Evolutionary conservation across 2,888 invertebrate species (phyloP).

Genomic region (Acanthococcus lagerstroemiae): DNA sequence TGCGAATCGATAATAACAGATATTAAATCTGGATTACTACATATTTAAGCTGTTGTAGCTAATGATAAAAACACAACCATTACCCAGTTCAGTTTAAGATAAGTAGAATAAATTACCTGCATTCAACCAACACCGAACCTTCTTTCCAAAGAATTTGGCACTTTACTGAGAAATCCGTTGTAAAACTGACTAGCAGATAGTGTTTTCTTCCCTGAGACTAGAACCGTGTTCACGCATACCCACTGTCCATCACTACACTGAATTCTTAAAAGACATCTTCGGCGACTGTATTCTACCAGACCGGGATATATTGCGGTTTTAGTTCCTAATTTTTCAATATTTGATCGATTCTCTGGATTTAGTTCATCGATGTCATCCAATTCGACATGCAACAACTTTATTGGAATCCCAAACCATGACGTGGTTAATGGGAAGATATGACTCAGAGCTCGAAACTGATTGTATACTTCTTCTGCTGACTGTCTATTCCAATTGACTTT

Average conservation of each 20-base stretch:
- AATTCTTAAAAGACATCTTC: constrained; percentile 40
- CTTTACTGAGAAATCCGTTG: constrained; percentile 70
- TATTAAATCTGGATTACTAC: too few species aligned
- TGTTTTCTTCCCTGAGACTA: constrained; percentile 56
- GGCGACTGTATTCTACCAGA: constrained; percentile 44
- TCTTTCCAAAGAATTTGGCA: constrained; percentile 10
- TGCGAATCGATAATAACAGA: too few species aligned
- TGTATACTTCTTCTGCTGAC: constrained; percentile 55
- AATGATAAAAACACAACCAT: too few species aligned
- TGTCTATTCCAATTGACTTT: constrained; percentile 57
- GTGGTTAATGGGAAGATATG: constrained; percentile 54
- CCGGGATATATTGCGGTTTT: constrained; percentile 45
- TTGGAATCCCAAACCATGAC: constrained; percentile 49
- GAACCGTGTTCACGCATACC: constrained; percentile 55
- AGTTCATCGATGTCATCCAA: constrained; percentile 36
- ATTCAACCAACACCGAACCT: not conserved
- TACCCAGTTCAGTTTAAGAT: too few species aligned
- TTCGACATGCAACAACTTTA: constrained; percentile 56
- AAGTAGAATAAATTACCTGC: too few species aligned
- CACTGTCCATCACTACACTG: constrained; percentile 55
- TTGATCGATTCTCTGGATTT: constrained; percentile 6
- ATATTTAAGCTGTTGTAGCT: too few species aligned
- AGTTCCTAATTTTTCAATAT: constrained; percentile 15
- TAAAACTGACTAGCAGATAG: constrained; percentile 73
- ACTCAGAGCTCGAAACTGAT: constrained; percentile 59